Conservation (phyloP, 2,113 vertebrate genomes). For the Platysternon megacephalum region DNA sequence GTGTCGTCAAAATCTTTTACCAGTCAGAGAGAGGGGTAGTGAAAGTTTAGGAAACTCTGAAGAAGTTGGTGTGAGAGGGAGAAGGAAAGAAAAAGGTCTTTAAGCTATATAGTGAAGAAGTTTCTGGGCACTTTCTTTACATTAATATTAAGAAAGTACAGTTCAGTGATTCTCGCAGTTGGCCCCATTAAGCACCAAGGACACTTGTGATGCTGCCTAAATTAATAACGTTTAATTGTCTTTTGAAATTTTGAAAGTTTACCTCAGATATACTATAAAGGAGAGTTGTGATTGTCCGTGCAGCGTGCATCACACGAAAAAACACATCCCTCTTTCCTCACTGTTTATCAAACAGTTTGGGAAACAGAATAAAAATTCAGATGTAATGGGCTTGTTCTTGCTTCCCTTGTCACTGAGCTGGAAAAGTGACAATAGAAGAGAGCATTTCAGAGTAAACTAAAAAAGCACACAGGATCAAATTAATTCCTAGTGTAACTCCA, state of each 20-base stretch:
- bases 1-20: neutral
- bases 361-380: neutral
- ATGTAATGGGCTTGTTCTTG: neutral
- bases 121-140: neutral
- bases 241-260: neutral
- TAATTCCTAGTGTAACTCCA: neutral
- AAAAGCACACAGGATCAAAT: neutral
- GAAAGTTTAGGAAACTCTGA: neutral
- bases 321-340: neutral
- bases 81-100: neutral
- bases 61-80: neutral
- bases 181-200: neutral
- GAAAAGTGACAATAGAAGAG: neutral
- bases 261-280: neutral
- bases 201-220: neutral
- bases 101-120: neutral
- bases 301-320: neutral
- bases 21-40: neutral
- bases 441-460: neutral
- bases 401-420: neutral
- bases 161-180: rapidly evolving
- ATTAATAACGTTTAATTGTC: neutral
- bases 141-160: neutral
- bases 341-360: neutral
- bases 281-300: neutral